Percentiles rank a stretch among this genome's conserved stretches.
Conservation (phyloP, 2,888 invertebrate species). For the Cerastis leucographa region DNA sequence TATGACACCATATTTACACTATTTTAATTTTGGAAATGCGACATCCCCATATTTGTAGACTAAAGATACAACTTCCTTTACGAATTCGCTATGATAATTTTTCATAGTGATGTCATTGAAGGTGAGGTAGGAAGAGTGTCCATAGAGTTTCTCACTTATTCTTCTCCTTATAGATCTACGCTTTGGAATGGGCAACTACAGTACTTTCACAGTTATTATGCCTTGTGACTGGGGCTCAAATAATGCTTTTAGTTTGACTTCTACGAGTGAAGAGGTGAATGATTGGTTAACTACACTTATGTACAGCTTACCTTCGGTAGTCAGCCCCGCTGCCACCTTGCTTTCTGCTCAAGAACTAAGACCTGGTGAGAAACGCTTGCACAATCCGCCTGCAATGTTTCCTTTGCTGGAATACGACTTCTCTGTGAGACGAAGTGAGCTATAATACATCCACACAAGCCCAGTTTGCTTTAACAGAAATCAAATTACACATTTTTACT, state of each 20-base stretch:
- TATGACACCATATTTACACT: not conserved
- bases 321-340: not conserved
- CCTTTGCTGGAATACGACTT: not conserved
- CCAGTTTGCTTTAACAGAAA: not conserved
- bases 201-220: not conserved
- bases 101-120: not conserved
- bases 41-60: constrained; percentile 7
- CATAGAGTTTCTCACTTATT: not conserved
- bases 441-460: not conserved
- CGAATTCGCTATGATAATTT: not conserved
- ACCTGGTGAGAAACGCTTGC: not conserved
- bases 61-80: constrained; percentile 11
- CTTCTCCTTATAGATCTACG: not conserved
- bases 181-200: not conserved
- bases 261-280: not conserved
- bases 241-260: not conserved
- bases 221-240: not conserved
- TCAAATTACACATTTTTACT: not conserved
- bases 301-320: not conserved
- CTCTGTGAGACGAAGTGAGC: not conserved
- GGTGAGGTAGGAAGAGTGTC: not conserved
- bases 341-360: not conserved
- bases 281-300: not conserved
- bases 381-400: not conserved
- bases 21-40: not conserved